phyloP scores from a whole-genome alignment of 64 coral and sea anemone genomes.

The Montipora cactus region DNA sequence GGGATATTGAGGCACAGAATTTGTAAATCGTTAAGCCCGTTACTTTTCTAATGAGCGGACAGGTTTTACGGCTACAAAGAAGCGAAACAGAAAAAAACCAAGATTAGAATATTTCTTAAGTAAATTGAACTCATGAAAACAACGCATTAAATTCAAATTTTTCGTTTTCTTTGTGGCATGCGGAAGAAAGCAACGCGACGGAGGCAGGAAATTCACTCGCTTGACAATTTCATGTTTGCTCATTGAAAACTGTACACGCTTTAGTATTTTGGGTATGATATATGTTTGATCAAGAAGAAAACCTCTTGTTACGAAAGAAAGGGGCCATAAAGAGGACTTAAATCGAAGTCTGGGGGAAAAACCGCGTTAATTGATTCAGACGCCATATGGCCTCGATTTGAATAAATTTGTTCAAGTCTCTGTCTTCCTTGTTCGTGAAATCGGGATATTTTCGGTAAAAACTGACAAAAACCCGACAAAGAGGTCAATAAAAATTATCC shows the following conservation, averaged over 20 bases:
- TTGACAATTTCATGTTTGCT: slow-evolving; percentile 2
- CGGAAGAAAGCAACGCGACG: background rate
- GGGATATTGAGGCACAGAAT: background rate
- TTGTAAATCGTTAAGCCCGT: background rate
- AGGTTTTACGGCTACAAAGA: slow-evolving; percentile 10
- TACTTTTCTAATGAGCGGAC: background rate
- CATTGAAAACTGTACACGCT: background rate
- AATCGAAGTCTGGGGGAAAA: slow-evolving; percentile 15
- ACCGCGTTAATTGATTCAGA: slow-evolving; percentile 35
- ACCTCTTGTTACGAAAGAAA: background rate
- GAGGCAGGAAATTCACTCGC: slow-evolving; percentile 25
- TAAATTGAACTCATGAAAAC: slow-evolving; percentile 2
- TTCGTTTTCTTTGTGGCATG: background rate
- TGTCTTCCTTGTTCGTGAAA: background rate
- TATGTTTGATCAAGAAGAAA: background rate
- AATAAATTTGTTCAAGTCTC: slow-evolving; percentile 62
- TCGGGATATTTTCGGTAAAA: background rate
- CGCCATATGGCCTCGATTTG: slow-evolving; percentile 67
- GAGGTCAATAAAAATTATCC: background rate
- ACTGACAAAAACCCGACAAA: slow-evolving; percentile 33
- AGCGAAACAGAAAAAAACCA: background rate
- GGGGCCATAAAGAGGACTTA: background rate
- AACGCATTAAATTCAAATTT: slow-evolving; percentile 38
- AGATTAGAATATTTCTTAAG: background rate
- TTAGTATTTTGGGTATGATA: slow-evolving; percentile 4